Percentiles rank a stretch among this genome's conserved stretches.
These are phyloP conservation scores for Steinernema feltiae DNA, from an alignment of 1,140 invertebrate species.

Conservation along the genomic window DNA sequence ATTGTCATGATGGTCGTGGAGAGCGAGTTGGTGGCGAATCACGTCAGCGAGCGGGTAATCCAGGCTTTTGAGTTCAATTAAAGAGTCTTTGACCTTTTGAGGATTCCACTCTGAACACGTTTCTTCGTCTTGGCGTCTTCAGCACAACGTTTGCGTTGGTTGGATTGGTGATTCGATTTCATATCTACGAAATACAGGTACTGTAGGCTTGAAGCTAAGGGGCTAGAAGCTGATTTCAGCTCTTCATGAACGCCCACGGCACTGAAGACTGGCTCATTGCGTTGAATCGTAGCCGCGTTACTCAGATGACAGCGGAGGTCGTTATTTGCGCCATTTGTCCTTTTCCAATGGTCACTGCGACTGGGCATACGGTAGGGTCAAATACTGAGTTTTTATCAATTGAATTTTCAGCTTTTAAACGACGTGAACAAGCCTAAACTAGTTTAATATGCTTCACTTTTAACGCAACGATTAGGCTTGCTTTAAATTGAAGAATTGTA, in stretches of 20 bases:
- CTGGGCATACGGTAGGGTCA: too few species aligned
- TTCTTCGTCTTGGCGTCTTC: slow-evolving; percentile 94
- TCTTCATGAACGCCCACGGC: slow-evolving; percentile 99
- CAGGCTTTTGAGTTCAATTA: too few species aligned
- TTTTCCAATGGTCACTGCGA: too few species aligned
- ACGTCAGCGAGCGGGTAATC: slow-evolving; percentile 80
- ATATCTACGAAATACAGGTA: slow-evolving; percentile 99
- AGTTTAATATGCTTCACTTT: too few species aligned
- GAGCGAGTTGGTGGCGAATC: slow-evolving; percentile 90
- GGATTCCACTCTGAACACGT: slow-evolving; percentile 88
- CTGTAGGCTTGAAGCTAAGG: too few species aligned
- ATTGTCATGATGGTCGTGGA: slow-evolving; percentile 91
- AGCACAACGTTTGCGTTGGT: slow-evolving; percentile 96
- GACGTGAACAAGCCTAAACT: too few species aligned
- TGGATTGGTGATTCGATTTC: slow-evolving; percentile 96
- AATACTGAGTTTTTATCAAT: too few species aligned
- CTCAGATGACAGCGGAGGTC: slow-evolving; percentile 84
- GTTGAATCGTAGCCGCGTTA: slow-evolving; percentile 91
- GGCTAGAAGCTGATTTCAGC: slow-evolving; percentile 64
- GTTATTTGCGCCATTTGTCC: slow-evolving; percentile 92
- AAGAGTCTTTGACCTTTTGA: too few species aligned
- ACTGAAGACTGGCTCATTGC: slow-evolving; percentile 99
- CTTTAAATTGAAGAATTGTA: too few species aligned
- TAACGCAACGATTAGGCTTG: too few species aligned
- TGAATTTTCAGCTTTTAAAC: too few species aligned